Conservation (phyloP, 1,140 invertebrate species). For the Drosophila bocqueti region DNA sequence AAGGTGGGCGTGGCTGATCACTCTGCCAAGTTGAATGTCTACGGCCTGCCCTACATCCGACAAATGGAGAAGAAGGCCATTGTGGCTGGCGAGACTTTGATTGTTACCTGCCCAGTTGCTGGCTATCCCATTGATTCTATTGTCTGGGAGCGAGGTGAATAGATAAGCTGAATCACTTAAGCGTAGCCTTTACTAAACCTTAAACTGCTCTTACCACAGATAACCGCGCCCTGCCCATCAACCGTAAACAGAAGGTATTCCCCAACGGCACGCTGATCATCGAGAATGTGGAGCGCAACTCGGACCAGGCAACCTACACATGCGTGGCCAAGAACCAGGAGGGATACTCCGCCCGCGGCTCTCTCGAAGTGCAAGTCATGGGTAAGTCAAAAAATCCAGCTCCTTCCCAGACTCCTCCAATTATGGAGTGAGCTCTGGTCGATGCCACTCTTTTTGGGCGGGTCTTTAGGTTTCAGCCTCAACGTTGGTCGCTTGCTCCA, state of each 20-base stretch:
- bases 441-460: constrained; percentile 30
- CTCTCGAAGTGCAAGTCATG: constrained; percentile 97
- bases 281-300: constrained; percentile 95
- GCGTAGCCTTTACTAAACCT: background rate
- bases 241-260: constrained; percentile 97
- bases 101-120: constrained; percentile 96
- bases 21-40: constrained; percentile 95
- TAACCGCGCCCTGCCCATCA: constrained; percentile 93
- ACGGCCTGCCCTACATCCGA: constrained; percentile 95
- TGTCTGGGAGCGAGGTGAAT: constrained; percentile 93
- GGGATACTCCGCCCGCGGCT: constrained; percentile 94
- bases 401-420: constrained; percentile 16
- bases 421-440: constrained; percentile 33
- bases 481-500: constrained; percentile 58
- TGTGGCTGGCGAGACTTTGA: constrained; percentile 95
- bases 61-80: constrained; percentile 97
- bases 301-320: constrained; percentile 97
- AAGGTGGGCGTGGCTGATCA: constrained; percentile 96
- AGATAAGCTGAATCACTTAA: background rate
- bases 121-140: constrained; percentile 97
- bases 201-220: constrained; percentile 35
- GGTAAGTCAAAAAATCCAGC: constrained; percentile 89
- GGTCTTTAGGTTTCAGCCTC: constrained; percentile 57
- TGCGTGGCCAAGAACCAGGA: constrained; percentile 96
- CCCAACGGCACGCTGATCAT: constrained; percentile 97